Conservation (phyloP, 1,140 invertebrate genomes). For the Nephila pilipes region DNA sequence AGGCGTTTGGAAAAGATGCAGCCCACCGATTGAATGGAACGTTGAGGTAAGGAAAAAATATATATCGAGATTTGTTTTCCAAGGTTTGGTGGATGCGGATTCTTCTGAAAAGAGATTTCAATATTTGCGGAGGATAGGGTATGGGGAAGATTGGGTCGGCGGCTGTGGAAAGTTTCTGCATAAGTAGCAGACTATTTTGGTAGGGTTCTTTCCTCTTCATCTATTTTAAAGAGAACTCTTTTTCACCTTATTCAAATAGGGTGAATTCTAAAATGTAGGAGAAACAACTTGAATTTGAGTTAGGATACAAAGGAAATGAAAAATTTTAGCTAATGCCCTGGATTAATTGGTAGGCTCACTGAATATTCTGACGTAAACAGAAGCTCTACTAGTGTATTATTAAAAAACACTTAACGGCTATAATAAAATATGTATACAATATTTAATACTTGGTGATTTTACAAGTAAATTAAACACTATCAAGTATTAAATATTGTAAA, state of each 20-base stretch:
- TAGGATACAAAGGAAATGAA: not conserved
- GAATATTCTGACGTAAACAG: too few relatives aligned
- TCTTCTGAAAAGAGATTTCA: slow-evolving; percentile 42
- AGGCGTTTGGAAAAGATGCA: slow-evolving; percentile 28
- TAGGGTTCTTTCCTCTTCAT: not conserved
- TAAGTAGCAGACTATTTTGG: slow-evolving; percentile 27
- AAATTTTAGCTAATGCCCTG: not conserved
- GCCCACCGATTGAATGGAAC: slow-evolving; percentile 18
- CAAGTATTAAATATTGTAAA: not conserved
- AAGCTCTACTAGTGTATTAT: too few relatives aligned
- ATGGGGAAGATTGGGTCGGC: not conserved
- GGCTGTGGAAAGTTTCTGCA: not conserved
- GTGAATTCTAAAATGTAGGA: not conserved
- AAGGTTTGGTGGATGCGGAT: slow-evolving; percentile 12
- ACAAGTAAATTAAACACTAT: too few relatives aligned
- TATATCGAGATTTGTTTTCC: slow-evolving; percentile 38
- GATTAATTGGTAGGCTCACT: too few relatives aligned
- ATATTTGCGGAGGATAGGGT: slow-evolving; percentile 13
- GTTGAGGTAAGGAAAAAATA: not conserved
- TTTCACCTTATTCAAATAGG: slow-evolving; percentile 18
- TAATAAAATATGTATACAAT: too few relatives aligned
- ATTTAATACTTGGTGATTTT: too few relatives aligned
- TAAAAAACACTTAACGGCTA: too few relatives aligned
- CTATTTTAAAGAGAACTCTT: not conserved
- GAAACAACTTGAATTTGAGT: not conserved